Percentiles rank a stretch among this genome's conserved stretches.
phyloP scores from a whole-genome alignment of 2,888 invertebrate genomes.

The Xestoiulus laeticollis region DNA sequence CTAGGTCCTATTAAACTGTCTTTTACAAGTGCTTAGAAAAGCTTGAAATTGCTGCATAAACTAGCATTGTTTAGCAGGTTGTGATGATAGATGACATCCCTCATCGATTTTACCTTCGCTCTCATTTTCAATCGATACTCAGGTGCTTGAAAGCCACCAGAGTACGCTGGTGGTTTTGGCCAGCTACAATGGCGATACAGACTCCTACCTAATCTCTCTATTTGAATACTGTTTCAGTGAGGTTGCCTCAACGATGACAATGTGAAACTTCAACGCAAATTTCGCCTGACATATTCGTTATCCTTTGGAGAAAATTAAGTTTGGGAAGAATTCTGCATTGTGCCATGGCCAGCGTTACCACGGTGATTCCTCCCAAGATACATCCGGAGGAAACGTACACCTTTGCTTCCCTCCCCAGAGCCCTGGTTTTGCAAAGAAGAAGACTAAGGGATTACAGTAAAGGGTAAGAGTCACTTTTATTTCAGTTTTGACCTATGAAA shows the following conservation, averaged over 20 bases:
- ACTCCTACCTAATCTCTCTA: neutral
- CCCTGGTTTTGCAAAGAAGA: constrained; percentile 45
- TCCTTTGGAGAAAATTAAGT: neutral
- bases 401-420: constrained; percentile 51
- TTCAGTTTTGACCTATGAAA: neutral
- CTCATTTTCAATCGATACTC: neutral
- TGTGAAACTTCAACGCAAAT: neutral
- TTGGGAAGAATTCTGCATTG: neutral
- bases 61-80: neutral
- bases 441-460: constrained; percentile 48
- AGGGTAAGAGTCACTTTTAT: constrained; percentile 44
- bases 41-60: neutral
- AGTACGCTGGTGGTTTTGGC: neutral
- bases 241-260: neutral
- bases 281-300: neutral
- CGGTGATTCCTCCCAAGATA: constrained; percentile 48
- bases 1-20: neutral
- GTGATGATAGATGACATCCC: neutral
- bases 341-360: constrained; percentile 49
- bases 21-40: neutral
- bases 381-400: constrained; percentile 52
- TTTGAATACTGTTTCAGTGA: neutral
- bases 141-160: constrained; percentile 20
- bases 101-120: constrained; percentile 8
- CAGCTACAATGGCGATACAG: neutral